Evolutionary conservation across 2,797 vertebrate species (phyloP).

Genomic region (Poliocrania exsul): DNA sequence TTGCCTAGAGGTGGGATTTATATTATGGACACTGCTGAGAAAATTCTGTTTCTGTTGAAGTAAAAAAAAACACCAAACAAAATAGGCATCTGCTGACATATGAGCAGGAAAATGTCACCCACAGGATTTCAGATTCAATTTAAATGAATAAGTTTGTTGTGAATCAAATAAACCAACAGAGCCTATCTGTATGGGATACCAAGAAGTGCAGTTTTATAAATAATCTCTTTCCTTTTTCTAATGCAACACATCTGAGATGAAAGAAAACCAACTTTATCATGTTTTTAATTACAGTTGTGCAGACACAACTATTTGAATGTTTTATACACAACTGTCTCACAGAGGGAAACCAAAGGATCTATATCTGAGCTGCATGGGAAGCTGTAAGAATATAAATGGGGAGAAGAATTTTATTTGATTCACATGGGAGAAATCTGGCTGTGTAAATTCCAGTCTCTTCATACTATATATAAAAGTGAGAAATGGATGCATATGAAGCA

Average conservation of each 20-base stretch:
- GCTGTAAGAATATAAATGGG: background rate
- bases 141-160: background rate
- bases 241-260: background rate
- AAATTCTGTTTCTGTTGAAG: background rate
- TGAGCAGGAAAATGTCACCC: background rate
- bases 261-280: background rate
- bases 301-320: background rate
- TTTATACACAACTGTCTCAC: background rate
- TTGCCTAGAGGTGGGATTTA: background rate
- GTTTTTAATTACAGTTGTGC: background rate
- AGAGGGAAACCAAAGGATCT: background rate
- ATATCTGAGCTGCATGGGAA: background rate
- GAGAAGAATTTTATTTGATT: background rate
- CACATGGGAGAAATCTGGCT: background rate
- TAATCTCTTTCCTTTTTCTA: background rate
- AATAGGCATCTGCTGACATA: background rate
- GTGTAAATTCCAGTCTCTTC: background rate
- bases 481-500: background rate
- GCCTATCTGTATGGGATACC: background rate
- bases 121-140: background rate
- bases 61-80: background rate
- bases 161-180: slow-evolving; percentile 1
- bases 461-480: background rate
- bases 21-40: background rate
- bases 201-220: background rate